Evolutionary conservation across 1,140 invertebrate species (phyloP).

Genomic region (Cheumatopsyche charites): DNA sequence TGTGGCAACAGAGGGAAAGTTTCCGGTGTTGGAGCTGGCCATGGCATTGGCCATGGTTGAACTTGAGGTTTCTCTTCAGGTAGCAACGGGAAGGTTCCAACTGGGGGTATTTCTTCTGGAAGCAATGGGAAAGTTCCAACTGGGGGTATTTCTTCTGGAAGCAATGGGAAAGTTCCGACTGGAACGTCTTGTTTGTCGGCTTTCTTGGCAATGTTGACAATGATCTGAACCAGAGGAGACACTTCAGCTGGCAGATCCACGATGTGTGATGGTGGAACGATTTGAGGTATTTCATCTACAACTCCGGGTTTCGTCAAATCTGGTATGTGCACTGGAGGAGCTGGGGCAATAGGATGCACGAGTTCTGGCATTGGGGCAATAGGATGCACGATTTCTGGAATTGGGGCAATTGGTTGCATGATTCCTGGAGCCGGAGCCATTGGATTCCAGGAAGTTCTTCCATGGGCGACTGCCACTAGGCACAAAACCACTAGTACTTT

Average conservation of each 20-base stretch:
- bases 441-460: neutral
- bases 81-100: neutral
- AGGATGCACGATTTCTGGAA: neutral
- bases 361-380: neutral
- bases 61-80: neutral
- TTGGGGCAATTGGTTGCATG: neutral
- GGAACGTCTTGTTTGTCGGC: neutral
- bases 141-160: neutral
- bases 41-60: neutral
- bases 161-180: constrained; percentile 25
- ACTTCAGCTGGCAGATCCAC: neutral
- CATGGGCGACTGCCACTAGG: neutral
- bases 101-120: neutral
- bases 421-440: no score
- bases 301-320: neutral
- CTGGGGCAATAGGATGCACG: neutral
- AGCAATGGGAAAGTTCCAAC: constrained; percentile 10
- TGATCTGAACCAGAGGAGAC: constrained; percentile 30
- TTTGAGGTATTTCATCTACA: neutral
- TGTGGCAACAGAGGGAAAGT: neutral
- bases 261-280: neutral
- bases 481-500: constrained; percentile 14
- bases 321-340: neutral
- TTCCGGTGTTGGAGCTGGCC: neutral
- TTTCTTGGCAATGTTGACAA: constrained; percentile 18